Evolutionary conservation across 2,888 invertebrate genomes (phyloP).

Genomic region (Hipparchia sbordonii): DNA sequence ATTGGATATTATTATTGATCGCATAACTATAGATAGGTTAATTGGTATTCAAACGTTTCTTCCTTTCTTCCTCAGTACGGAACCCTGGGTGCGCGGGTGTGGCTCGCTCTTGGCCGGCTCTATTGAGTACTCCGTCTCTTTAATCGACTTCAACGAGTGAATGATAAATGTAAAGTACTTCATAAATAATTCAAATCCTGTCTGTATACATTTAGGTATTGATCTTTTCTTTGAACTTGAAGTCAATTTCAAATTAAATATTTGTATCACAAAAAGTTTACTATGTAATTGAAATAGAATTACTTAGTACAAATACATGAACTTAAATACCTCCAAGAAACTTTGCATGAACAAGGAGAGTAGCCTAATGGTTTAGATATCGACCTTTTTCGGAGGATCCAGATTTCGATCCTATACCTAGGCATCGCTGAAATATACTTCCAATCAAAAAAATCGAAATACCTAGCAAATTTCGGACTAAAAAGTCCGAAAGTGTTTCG

Average conservation of each 20-base stretch:
- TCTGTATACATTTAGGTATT: background rate
- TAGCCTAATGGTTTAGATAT: no score
- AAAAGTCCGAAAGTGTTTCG: no score
- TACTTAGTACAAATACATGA: background rate
- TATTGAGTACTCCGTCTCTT: background rate
- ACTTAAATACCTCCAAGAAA: no score
- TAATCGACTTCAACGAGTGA: background rate
- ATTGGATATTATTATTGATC: no score
- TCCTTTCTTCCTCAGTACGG: background rate
- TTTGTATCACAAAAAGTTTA: background rate
- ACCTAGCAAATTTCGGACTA: no score
- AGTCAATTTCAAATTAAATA: background rate
- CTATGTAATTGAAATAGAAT: background rate
- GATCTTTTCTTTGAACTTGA: background rate
- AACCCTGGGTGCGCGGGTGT: background rate
- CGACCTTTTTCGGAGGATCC: no score
- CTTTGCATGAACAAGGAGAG: no score
- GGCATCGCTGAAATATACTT: no score
- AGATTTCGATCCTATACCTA: no score
- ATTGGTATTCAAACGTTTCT: no score
- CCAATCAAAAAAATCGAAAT: no score
- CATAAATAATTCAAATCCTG: conserved; percentile 15
- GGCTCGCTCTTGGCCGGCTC: background rate
- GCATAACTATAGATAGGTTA: no score
- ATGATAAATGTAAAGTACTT: conserved; percentile 11